Base-by-base conservation (phyloP, 2,113 vertebrate genomes). In the Ictalurus furcatus region DNA sequence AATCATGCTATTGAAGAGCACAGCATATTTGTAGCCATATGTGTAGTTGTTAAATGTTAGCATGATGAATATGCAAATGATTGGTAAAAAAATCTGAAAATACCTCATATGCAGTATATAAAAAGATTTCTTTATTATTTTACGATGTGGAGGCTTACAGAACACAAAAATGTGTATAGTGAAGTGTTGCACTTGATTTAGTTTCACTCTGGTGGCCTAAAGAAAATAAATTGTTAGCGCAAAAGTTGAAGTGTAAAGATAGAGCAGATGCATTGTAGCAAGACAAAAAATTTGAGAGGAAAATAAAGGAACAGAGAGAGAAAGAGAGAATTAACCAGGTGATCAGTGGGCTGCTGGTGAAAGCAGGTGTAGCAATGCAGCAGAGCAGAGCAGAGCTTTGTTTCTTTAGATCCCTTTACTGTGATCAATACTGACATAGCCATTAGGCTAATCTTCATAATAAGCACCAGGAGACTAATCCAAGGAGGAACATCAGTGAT, bases 401-500 rank as follows among this genome's bases (percentile, higher is more conserved):
- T 85, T 82, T 73, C 54, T 80, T 58, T 44, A 90, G 59, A n/a
- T 83, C 86, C 79, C 81, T 86, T 73, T 63, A 90, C 76, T 86
- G 87, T 83, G 90, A 85, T 86, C 84, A 90, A 56, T 88, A 90
- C 88, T 67, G 58, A 90, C 79, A 84, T 86, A 82, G 81, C 67
- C 69, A 90, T 88, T 88, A 88, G 78, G 59, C 80, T 52, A 83
- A 89, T 90, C 59, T 88, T 71, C 80, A 89, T 87, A 87, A 90
- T 59, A 71, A 84, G 56, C 61, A 12, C 87, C 85, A 79, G 61
- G 34, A 85, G 34, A 44, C 71, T 52, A 80, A 56, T 88, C 59
- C 69, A 84, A 58, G 14, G 86, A 79, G 71, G 37, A 56, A 80
- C 71, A 80, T 84, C 28, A 84, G 44, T 28, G 63, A 9, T 80